Evolutionary conservation across 2,113 vertebrate species (phyloP).

Genomic region (Cranoglanis bouderius): DNA sequence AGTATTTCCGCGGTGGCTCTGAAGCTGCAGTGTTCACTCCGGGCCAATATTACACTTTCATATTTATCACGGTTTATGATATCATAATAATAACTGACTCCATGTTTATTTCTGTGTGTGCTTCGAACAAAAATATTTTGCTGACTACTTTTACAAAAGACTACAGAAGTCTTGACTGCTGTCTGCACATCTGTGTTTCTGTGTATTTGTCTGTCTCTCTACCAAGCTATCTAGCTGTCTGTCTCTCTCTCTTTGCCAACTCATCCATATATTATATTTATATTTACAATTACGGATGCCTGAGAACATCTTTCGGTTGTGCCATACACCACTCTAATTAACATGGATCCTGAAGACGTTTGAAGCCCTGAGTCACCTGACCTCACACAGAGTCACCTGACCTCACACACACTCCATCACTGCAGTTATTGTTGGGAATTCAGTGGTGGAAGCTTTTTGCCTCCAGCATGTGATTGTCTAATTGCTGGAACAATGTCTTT

Average conservation of each 20-base stretch:
- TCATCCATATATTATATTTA: not conserved
- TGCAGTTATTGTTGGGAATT: conserved; percentile 23
- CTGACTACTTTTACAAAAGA: not conserved
- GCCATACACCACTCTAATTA: not conserved
- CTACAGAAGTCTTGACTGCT: not conserved
- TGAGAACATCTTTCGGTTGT: not conserved
- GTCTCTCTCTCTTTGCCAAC: not conserved
- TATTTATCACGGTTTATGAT: not conserved
- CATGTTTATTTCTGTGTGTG: too few relatives aligned
- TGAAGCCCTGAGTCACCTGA: conserved; percentile 20
- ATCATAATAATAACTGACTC: not conserved
- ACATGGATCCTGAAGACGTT: conserved; percentile 25
- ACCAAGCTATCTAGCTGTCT: not conserved
- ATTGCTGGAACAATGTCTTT: conserved; percentile 26
- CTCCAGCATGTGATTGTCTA: conserved; percentile 35
- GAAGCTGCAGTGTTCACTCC: not conserved
- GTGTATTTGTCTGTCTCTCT: not conserved
- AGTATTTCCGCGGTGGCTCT: conserved; percentile 5
- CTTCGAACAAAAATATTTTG: not conserved
- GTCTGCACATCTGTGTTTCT: not conserved
- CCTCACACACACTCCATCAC: conserved; percentile 27
- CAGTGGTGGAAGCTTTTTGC: conserved; percentile 16
- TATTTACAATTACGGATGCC: not conserved
- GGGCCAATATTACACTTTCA: not conserved
- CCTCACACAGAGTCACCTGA: conserved; percentile 13